These are phyloP conservation scores for Drosophila kohkoa DNA, from an alignment of 1,140 invertebrate species.

Conservation along the genomic window DNA sequence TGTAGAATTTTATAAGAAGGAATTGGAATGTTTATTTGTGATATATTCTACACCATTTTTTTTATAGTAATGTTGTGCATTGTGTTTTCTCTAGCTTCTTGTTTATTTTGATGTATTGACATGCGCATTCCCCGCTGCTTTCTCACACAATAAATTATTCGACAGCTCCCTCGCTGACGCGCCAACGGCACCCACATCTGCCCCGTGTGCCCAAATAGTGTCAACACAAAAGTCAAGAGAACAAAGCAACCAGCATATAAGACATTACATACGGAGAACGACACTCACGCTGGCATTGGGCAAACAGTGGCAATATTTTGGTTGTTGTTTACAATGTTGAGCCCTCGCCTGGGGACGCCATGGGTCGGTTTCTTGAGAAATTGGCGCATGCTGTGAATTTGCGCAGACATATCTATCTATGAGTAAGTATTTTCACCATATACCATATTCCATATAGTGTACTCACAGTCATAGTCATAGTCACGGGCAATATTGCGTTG, in stretches of 20 bases:
- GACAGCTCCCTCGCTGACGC: constrained; percentile 33
- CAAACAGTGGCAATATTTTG: constrained; percentile 81
- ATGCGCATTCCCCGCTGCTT: constrained; percentile 30
- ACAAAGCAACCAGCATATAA: constrained; percentile 54
- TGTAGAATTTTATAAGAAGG: too few species aligned
- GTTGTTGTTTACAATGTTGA: constrained; percentile 51
- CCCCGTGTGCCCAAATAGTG: constrained; percentile 44
- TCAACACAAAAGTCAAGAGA: constrained; percentile 56
- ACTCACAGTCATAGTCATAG: constrained; percentile 63
- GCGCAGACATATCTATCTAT: constrained; percentile 68
- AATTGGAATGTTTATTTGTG: too few species aligned
- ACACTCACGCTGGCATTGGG: constrained; percentile 28
- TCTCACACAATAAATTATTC: constrained; percentile 47
- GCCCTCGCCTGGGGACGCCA: constrained; percentile 63
- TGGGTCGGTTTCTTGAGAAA: constrained; percentile 74
- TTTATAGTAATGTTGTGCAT: too few species aligned
- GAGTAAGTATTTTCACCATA: constrained; percentile 57
- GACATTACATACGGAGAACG: constrained; percentile 45
- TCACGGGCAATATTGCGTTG: constrained; percentile 67
- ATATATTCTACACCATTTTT: too few species aligned
- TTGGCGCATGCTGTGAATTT: constrained; percentile 77
- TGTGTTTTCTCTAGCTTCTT: not conserved
- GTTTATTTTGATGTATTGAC: constrained; percentile 5
- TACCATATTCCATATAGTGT: too few species aligned
- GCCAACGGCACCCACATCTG: constrained; percentile 46